phyloP scores from a whole-genome alignment of 2,888 invertebrate genomes.

The Drosophila siamana region DNA sequence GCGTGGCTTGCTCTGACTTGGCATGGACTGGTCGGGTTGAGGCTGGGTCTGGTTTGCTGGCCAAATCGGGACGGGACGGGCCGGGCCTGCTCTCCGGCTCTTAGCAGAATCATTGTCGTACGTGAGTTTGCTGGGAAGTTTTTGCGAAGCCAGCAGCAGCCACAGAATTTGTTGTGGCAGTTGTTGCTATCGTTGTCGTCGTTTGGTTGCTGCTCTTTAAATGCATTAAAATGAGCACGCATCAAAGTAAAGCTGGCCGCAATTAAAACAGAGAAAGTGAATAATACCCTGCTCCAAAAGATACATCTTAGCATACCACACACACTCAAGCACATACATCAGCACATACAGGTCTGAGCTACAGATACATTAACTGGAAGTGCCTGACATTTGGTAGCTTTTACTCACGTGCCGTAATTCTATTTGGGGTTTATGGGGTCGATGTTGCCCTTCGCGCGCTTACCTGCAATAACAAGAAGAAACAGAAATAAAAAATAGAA shows the following conservation, averaged over 20 bases:
- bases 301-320: slow-evolving; percentile 48
- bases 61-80: too few relatives aligned
- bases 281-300: slow-evolving; percentile 41
- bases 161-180: slow-evolving; percentile 29
- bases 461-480: slow-evolving; percentile 62
- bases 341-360: neutral
- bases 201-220: slow-evolving; percentile 43
- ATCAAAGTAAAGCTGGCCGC: slow-evolving; percentile 74
- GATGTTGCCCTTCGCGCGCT: slow-evolving; percentile 30
- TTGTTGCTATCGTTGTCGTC: slow-evolving; percentile 9
- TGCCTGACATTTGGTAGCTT: slow-evolving; percentile 59
- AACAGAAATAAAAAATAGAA: slow-evolving; percentile 11
- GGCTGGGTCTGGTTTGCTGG: slow-evolving; percentile 1
- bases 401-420: slow-evolving; percentile 76
- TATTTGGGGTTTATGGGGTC: slow-evolving; percentile 65
- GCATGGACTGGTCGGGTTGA: neutral
- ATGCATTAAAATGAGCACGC: slow-evolving; percentile 72
- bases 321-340: slow-evolving; percentile 5
- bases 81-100: slow-evolving; percentile 13
- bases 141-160: slow-evolving; percentile 16
- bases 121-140: slow-evolving; percentile 56
- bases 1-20: neutral
- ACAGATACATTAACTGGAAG: slow-evolving; percentile 31
- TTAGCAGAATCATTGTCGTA: slow-evolving; percentile 54
- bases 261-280: slow-evolving; percentile 76